These are phyloP conservation scores for Manacus vitellinus DNA, from an alignment of 2,113 vertebrate genomes.

Conservation along the genomic window DNA sequence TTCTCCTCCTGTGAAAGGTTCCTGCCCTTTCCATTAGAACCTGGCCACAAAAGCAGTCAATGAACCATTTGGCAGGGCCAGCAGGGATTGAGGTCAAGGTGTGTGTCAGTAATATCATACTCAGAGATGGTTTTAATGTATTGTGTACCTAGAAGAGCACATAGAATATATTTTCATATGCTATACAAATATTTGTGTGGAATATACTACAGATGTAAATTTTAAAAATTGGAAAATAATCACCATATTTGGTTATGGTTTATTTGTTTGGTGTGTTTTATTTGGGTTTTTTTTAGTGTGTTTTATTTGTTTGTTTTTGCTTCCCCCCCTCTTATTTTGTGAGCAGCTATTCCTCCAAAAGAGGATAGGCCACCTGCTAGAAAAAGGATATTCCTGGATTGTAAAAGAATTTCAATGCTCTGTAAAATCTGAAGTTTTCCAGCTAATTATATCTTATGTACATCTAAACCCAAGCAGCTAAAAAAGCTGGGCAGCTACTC, in stretches of 20 bases:
- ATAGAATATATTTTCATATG: neutral
- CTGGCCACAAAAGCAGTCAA: neutral
- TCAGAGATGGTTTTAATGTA: neutral
- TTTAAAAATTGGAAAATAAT: neutral
- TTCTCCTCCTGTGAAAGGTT: neutral
- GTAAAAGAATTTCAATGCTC: neutral
- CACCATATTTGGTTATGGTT: neutral
- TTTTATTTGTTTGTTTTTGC: neutral
- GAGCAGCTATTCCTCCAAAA: neutral
- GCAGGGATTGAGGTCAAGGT: neutral
- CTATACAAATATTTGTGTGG: neutral
- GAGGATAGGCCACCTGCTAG: neutral
- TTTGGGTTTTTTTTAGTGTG: neutral
- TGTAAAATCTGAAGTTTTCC: slow-evolving; percentile 24
- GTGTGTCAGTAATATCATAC: neutral
- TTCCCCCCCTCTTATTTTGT: neutral
- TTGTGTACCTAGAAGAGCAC: neutral
- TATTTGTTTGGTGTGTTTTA: neutral
- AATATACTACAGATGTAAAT: neutral
- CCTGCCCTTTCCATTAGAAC: neutral
- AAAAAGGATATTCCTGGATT: neutral
- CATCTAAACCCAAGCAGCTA: neutral
- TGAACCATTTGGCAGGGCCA: neutral
- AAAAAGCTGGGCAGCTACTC: neutral
- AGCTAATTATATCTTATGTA: neutral